Percentiles rank a stretch among this genome's conserved stretches.
These are phyloP conservation scores for Rhogogaster chlorosoma DNA, from an alignment of 2,888 invertebrate species.

Conservation along the genomic window DNA sequence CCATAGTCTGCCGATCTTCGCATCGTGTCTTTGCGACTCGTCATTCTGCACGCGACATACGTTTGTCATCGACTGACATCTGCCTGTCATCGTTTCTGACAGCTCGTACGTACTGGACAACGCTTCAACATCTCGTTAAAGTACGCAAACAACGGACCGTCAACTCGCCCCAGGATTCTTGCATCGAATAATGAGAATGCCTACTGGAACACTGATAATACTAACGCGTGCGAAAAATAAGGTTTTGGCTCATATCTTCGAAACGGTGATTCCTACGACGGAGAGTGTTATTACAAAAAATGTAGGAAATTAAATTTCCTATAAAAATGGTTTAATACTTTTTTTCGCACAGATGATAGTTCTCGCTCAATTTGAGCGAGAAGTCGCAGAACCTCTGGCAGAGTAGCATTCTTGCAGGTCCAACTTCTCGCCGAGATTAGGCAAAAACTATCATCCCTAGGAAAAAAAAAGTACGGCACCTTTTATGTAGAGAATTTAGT, in stretches of 20 bases:
- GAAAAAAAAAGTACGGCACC: no score
- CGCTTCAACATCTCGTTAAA: neutral
- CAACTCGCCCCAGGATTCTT: neutral
- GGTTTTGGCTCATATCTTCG: neutral
- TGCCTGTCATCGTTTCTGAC: slow-evolving; percentile 34
- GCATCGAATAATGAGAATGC: neutral
- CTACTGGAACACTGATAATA: neutral
- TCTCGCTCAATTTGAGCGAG: neutral
- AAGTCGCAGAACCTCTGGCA: neutral
- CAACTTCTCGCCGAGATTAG: neutral
- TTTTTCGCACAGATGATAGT: neutral
- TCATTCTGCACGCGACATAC: slow-evolving; percentile 35
- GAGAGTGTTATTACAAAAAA: neutral
- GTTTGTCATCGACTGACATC: slow-evolving; percentile 47
- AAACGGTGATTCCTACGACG: neutral
- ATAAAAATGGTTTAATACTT: neutral
- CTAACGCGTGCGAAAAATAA: neutral
- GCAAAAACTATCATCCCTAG: neutral
- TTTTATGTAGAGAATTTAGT: no score
- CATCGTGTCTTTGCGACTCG: neutral
- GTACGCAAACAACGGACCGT: neutral
- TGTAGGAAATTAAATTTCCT: neutral
- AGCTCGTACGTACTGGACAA: neutral
- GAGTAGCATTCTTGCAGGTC: neutral
- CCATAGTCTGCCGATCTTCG: slow-evolving; percentile 28